These are phyloP conservation scores for Discoglossus pictus DNA, from an alignment of 2,797 vertebrate species.

Conservation along the genomic window DNA sequence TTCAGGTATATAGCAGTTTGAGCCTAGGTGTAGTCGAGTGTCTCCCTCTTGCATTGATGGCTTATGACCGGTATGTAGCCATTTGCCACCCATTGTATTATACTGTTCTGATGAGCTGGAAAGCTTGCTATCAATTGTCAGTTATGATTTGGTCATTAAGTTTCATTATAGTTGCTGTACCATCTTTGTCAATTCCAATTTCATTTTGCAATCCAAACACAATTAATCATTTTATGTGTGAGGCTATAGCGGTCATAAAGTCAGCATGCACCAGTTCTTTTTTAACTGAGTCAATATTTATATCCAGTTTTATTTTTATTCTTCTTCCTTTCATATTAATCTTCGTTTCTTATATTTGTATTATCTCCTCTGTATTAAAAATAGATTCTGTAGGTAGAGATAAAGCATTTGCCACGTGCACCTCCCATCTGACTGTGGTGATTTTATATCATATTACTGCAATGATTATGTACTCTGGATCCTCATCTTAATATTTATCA, in stretches of 20 bases:
- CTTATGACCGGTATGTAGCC: too few relatives aligned
- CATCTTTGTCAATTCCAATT: background rate
- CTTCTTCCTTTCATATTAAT: background rate
- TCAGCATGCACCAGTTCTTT: background rate
- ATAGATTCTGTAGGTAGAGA: background rate
- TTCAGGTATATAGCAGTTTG: background rate
- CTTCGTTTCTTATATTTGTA: background rate
- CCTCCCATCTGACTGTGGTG: too few relatives aligned
- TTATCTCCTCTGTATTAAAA: slow-evolving; percentile 5
- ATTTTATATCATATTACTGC: too few relatives aligned
- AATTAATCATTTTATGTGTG: slow-evolving; percentile 14
- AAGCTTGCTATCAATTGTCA: too few relatives aligned
- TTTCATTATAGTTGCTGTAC: too few relatives aligned
- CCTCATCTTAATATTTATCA: too few relatives aligned
- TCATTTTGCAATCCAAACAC: background rate
- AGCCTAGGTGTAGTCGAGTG: slow-evolving; percentile 5
- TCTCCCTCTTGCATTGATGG: too few relatives aligned
- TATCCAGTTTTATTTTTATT: background rate
- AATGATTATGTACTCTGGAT: too few relatives aligned
- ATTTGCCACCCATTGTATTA: too few relatives aligned
- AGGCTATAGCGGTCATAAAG: background rate
- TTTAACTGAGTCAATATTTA: background rate
- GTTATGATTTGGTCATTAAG: too few relatives aligned
- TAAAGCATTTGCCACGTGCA: too few relatives aligned
- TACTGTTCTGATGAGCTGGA: slow-evolving; percentile 30